Evolutionary conservation across 2,113 vertebrate species (phyloP).

Genomic region (Muntiacus reevesi): DNA sequence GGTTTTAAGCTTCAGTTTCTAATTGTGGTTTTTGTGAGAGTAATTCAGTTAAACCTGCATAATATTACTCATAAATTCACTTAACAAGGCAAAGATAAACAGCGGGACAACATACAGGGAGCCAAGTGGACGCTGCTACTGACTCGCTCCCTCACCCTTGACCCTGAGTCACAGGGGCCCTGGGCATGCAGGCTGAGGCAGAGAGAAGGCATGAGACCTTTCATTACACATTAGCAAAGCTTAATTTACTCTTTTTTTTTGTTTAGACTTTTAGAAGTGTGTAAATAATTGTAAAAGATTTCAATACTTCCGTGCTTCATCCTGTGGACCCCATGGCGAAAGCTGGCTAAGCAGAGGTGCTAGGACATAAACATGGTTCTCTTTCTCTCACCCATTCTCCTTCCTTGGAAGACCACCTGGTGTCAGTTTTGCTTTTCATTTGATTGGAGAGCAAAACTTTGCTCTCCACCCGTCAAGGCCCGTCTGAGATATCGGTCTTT

Average conservation of each 20-base stretch:
- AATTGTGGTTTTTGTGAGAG: slow-evolving; percentile 49
- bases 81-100: neutral
- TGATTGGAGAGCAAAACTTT: neutral
- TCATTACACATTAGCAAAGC: neutral
- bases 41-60: slow-evolving; percentile 25
- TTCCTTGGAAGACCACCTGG: neutral
- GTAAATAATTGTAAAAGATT: neutral
- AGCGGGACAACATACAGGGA: accelerated
- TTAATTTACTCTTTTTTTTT: neutral
- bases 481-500: neutral
- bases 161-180: neutral
- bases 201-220: accelerated
- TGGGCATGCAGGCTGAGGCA: too few species aligned
- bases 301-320: neutral
- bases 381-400: neutral
- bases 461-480: neutral
- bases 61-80: neutral
- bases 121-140: accelerated
- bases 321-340: neutral
- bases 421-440: neutral
- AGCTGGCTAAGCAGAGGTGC: neutral
- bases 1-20: slow-evolving; percentile 26
- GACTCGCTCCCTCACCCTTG: accelerated
- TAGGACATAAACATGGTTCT: neutral
- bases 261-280: neutral